phyloP scores from a whole-genome alignment of 2,113 vertebrate species.

The Australoheros scitulus region DNA sequence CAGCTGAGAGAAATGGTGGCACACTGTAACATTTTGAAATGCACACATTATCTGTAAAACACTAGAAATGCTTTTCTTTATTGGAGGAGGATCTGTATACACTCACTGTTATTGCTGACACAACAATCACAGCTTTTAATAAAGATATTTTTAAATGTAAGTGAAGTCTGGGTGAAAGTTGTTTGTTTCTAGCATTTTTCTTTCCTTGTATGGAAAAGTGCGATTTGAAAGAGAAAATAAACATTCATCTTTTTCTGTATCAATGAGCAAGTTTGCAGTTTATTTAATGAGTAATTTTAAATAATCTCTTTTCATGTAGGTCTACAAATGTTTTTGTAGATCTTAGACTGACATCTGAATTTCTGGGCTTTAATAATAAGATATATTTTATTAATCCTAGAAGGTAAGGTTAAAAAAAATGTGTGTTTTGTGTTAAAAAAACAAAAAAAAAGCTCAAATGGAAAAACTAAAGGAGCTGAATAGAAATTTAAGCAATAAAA shows the following conservation, averaged over 20 bases:
- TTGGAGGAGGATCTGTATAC: background rate
- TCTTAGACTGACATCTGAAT: background rate
- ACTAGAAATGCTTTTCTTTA: background rate
- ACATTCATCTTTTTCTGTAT: background rate
- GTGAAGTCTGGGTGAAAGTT: background rate
- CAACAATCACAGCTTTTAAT: constrained; percentile 28
- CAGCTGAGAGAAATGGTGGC: background rate
- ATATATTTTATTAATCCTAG: background rate
- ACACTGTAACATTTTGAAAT: constrained; percentile 10
- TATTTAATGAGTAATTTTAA: background rate
- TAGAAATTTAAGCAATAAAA: background rate
- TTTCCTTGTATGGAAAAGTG: background rate
- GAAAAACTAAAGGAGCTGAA: background rate
- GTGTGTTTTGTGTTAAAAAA: background rate
- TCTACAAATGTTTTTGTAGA: too few relatives aligned
- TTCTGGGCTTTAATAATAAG: background rate
- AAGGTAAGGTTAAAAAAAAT: background rate
- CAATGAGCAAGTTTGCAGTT: background rate
- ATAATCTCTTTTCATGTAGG: background rate
- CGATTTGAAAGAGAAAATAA: background rate
- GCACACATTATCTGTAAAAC: background rate
- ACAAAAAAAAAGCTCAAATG: background rate
- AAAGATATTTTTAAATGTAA: constrained; percentile 44
- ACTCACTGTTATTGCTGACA: constrained; percentile 16
- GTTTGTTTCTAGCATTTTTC: background rate